Conservation (phyloP, 2,113 vertebrate species). For the Colius striatus region DNA sequence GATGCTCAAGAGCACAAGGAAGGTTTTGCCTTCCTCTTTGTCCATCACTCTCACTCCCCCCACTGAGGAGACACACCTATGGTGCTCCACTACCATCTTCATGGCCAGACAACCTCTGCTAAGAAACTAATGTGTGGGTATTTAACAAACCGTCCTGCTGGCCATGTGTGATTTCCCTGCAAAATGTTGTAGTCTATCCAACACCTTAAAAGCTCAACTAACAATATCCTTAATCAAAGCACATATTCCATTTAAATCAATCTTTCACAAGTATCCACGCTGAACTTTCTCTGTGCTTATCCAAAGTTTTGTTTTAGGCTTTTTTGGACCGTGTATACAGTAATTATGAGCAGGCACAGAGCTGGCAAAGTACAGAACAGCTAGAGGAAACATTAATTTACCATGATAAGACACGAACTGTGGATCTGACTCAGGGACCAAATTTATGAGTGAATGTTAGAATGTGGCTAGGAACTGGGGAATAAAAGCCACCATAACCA, state of each 20-base stretch:
- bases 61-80: neutral
- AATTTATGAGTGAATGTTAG: conserved; percentile 2
- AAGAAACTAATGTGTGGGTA: neutral
- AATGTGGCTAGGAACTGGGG: conserved; percentile 23
- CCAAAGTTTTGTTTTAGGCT: neutral
- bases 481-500: conserved; percentile 28
- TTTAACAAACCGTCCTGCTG: neutral
- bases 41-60: neutral
- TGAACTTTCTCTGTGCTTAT: neutral
- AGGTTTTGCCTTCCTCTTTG: neutral
- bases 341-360: neutral
- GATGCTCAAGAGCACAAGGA: neutral
- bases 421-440: conserved; percentile 45
- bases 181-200: neutral
- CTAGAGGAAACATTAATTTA: neutral
- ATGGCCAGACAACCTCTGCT: neutral
- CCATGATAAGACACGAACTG: neutral
- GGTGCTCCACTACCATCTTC: neutral
- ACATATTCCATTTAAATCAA: neutral
- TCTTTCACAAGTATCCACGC: neutral
- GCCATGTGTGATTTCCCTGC: neutral
- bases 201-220: neutral
- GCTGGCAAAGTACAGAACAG: neutral
- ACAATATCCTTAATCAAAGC: neutral
- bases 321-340: neutral